phyloP scores from a whole-genome alignment of 2,888 invertebrate genomes.

The Ptycholaimellus sp. region DNA sequence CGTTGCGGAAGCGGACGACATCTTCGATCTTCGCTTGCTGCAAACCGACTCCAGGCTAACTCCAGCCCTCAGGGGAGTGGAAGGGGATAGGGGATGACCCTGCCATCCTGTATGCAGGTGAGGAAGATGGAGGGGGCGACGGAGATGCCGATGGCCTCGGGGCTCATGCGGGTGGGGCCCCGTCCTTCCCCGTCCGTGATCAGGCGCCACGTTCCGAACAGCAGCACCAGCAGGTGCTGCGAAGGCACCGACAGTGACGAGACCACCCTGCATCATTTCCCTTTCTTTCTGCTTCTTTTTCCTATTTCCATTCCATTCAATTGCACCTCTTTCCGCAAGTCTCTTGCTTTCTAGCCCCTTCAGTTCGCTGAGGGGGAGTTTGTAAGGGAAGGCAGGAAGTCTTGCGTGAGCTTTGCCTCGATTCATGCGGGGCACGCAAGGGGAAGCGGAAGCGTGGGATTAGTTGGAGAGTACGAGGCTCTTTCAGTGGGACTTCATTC shows the following conservation, averaged over 20 bases:
- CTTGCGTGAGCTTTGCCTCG: too few species aligned
- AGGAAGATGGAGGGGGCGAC: constrained; percentile 89
- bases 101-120: constrained; percentile 70
- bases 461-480: too few species aligned
- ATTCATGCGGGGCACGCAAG: too few species aligned
- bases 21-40: constrained; percentile 73
- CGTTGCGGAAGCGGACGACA: constrained; percentile 64
- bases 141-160: constrained; percentile 75
- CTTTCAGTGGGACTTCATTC: too few species aligned
- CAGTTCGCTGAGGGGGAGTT: too few species aligned
- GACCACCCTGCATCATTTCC: constrained; percentile 46
- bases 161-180: constrained; percentile 73
- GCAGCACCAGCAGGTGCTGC: constrained; percentile 67
- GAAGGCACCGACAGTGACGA: constrained; percentile 57
- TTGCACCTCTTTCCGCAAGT: too few species aligned
- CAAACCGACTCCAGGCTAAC: not conserved
- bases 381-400: too few species aligned
- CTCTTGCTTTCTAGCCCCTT: too few species aligned
- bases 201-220: constrained; percentile 87
- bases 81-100: not conserved
- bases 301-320: too few species aligned
- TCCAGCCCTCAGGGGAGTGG: not conserved
- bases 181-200: constrained; percentile 72
- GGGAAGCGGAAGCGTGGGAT: too few species aligned
- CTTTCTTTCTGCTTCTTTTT: too few species aligned